Percentiles rank a stretch among this genome's conserved stretches.
These are phyloP conservation scores for Atherinomorus stipes DNA, from an alignment of 2,113 vertebrate species.

Conservation along the genomic window DNA sequence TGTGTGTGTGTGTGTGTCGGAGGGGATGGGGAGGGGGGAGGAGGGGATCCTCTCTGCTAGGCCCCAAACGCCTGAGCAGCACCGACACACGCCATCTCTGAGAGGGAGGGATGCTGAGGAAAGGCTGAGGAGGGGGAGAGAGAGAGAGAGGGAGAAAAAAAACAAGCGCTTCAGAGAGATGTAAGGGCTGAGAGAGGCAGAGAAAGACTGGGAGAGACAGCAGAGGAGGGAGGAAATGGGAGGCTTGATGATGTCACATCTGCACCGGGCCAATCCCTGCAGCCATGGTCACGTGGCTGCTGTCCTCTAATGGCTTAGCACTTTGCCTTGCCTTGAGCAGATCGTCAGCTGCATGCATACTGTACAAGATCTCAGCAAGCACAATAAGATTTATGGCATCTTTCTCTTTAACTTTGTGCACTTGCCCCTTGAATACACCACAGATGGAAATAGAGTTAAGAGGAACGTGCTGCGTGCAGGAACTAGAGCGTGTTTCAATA, in stretches of 20 bases:
- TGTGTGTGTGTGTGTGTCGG: too few species aligned
- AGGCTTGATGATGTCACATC: constrained; percentile 82
- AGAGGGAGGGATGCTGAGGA: constrained; percentile 84
- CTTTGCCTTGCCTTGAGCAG: constrained; percentile 48
- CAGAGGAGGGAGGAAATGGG: constrained; percentile 55
- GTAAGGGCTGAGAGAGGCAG: constrained; percentile 63
- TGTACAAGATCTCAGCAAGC: constrained; percentile 28
- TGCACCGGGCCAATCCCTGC: constrained; percentile 86
- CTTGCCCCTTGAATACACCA: too few species aligned
- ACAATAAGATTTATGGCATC: background rate
- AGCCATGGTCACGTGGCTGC: constrained; percentile 88
- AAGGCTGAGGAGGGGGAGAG: constrained; percentile 78
- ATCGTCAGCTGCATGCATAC: constrained; percentile 43
- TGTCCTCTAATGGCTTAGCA: constrained; percentile 69
- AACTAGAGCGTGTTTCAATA: background rate
- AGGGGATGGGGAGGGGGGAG: too few species aligned
- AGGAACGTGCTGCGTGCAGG: too few species aligned
- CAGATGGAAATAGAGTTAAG: too few species aligned
- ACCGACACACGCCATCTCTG: constrained; percentile 84
- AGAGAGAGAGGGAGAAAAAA: constrained; percentile 20
- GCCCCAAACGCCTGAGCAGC: constrained; percentile 79
- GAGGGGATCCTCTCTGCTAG: constrained; percentile 64
- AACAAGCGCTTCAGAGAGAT: constrained; percentile 72
- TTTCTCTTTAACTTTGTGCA: background rate
- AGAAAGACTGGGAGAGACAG: constrained; percentile 68